phyloP scores from a whole-genome alignment of 1,140 invertebrate species.

The Mizuhopecten yessoensis region DNA sequence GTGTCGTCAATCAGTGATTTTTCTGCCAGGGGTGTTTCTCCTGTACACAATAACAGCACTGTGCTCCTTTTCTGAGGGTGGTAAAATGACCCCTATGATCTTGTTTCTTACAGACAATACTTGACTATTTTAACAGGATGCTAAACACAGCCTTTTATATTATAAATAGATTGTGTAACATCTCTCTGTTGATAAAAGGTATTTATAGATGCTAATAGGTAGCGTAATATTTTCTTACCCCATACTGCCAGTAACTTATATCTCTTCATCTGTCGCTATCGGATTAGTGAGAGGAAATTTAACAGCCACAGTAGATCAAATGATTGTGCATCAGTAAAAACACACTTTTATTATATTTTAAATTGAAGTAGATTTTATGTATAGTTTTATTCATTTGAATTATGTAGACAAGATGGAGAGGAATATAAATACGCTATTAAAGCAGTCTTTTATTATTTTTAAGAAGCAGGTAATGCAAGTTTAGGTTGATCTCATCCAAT shows the following conservation, averaged over 20 bases:
- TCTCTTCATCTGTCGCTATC: not conserved
- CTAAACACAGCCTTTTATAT: not conserved
- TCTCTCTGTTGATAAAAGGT: no score
- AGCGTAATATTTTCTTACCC: no score
- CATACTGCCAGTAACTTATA: no score
- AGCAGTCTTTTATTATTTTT: not conserved
- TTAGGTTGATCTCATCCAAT: not conserved
- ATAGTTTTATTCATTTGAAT: not conserved
- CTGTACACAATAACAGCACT: no score
- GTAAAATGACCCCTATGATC: not conserved
- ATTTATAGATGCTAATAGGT: no score
- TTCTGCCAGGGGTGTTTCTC: no score
- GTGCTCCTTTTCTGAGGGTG: no score
- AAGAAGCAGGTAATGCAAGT: not conserved
- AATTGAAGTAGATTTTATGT: not conserved
- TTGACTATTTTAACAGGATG: not conserved
- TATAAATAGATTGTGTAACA: not conserved
- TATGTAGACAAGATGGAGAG: not conserved
- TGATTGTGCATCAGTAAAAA: not conserved
- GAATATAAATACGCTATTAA: no score
- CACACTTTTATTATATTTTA: not conserved
- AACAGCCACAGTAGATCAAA: not conserved
- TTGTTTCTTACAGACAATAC: no score
- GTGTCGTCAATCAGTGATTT: no score
- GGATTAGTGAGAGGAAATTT: not conserved